These are phyloP conservation scores for Pollenia amentaria DNA, from an alignment of 2,888 invertebrate species.

Conservation along the genomic window DNA sequence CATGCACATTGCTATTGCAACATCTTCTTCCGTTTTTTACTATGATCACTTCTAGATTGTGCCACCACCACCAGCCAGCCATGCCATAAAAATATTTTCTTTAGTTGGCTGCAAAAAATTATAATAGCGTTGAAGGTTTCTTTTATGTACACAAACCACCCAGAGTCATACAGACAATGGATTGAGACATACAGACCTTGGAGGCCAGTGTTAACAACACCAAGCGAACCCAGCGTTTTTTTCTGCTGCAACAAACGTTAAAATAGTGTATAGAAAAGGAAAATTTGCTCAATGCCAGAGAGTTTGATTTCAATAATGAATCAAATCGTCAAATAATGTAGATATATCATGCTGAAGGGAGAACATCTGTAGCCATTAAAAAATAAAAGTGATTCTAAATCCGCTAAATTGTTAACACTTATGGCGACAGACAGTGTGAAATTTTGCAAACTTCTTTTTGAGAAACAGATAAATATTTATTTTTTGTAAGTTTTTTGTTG, in stretches of 20 bases:
- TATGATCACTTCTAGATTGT: slow-evolving; percentile 22
- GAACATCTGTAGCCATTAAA: background rate
- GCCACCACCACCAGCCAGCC: background rate
- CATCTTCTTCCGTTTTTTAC: slow-evolving; percentile 62
- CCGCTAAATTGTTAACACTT: slow-evolving; percentile 27
- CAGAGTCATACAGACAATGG: slow-evolving; percentile 47
- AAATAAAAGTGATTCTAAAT: background rate
- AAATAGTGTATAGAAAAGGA: background rate
- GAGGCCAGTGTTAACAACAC: slow-evolving; percentile 37
- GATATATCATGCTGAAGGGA: no score
- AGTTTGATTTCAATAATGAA: no score
- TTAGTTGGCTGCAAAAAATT: background rate
- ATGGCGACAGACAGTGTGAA: slow-evolving; percentile 29
- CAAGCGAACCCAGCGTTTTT: background rate
- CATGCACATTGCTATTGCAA: slow-evolving; percentile 26
- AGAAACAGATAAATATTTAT: slow-evolving; percentile 52
- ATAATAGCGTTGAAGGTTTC: slow-evolving; percentile 13
- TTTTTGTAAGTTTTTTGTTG: background rate
- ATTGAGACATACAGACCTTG: slow-evolving; percentile 43
- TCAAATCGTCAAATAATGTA: no score
- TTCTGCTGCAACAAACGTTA: background rate
- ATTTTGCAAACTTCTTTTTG: slow-evolving; percentile 35
- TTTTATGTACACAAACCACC: slow-evolving; percentile 54
- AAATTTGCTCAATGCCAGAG: no score
- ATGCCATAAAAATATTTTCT: background rate